Percentiles rank a stretch among this genome's conserved stretches.
phyloP scores from a whole-genome alignment of 64 coral and sea anemone species.

The Cladopsammia gracilis region DNA sequence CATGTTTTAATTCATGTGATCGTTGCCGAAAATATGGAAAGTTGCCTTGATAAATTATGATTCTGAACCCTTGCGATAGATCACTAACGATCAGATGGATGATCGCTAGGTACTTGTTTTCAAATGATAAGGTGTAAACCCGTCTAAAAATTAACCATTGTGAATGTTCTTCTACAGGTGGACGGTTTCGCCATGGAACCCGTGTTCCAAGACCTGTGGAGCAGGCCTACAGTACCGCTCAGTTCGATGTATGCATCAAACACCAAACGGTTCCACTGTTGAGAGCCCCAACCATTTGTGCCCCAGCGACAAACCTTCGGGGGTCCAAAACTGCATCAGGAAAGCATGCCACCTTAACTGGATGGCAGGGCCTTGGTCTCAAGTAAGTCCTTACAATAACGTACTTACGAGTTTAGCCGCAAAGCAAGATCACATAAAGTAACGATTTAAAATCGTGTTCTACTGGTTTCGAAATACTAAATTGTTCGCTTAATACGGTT shows the following conservation, averaged over 20 bases:
- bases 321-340: slow-evolving; percentile 59
- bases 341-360: slow-evolving; percentile 63
- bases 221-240: slow-evolving; percentile 37
- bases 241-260: slow-evolving; percentile 41
- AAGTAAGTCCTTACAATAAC: slow-evolving; percentile 4
- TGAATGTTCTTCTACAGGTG: slow-evolving; percentile 31
- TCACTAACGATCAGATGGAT: too few species aligned
- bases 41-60: too few species aligned
- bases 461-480: too few species aligned
- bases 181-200: slow-evolving; percentile 57
- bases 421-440: not conserved
- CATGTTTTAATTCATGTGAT: too few species aligned
- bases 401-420: not conserved
- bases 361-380: slow-evolving; percentile 46
- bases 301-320: slow-evolving; percentile 64
- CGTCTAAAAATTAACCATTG: too few species aligned
- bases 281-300: slow-evolving; percentile 6
- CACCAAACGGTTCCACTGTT: slow-evolving; percentile 15
- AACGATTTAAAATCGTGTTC: not conserved
- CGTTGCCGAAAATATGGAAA: too few species aligned
- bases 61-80: too few species aligned
- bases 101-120: too few species aligned
- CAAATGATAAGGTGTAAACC: too few species aligned
- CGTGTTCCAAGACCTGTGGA: slow-evolving; percentile 54
- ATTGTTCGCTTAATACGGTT: too few species aligned